phyloP scores from a whole-genome alignment of 2,113 vertebrate species.

The Anarrhichthys ocellatus region DNA sequence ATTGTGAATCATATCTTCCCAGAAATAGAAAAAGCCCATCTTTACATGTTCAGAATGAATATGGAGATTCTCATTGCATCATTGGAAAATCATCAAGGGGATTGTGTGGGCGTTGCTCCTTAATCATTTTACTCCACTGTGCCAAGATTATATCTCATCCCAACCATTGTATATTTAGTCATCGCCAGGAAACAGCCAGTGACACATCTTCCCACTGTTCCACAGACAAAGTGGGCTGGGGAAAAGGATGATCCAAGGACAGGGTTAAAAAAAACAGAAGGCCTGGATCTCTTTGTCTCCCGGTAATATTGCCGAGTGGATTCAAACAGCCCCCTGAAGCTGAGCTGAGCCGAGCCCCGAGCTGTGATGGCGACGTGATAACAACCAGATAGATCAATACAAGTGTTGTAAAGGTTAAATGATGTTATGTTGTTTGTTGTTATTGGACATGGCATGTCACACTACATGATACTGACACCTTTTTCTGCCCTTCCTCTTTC shows the following conservation, averaged over 20 bases:
- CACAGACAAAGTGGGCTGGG: conserved; percentile 56
- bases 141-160: conserved; percentile 77
- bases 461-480: conserved; percentile 80
- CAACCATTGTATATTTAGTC: conserved; percentile 74
- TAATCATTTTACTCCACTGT: conserved; percentile 70
- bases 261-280: conserved; percentile 66
- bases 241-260: conserved; percentile 75
- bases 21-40: conserved; percentile 48
- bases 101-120: conserved; percentile 60
- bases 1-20: conserved; percentile 57
- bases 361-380: conserved; percentile 82
- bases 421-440: conserved; percentile 84
- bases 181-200: conserved; percentile 58
- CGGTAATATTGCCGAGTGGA: conserved; percentile 67
- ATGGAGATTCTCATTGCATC: conserved; percentile 57
- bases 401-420: conserved; percentile 89
- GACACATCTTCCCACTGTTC: conserved; percentile 66
- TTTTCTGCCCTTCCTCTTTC: conserved; percentile 49
- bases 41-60: conserved; percentile 53
- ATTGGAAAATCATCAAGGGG: conserved; percentile 66
- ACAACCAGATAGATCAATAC: conserved; percentile 84
- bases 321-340: conserved; percentile 68
- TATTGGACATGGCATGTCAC: conserved; percentile 79
- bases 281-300: conserved; percentile 76
- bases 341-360: conserved; percentile 74